Percentiles rank a stretch among this genome's conserved stretches.
Evolutionary conservation across 2,113 vertebrate species (phyloP).

Genomic region (Collichthys lucidus): DNA sequence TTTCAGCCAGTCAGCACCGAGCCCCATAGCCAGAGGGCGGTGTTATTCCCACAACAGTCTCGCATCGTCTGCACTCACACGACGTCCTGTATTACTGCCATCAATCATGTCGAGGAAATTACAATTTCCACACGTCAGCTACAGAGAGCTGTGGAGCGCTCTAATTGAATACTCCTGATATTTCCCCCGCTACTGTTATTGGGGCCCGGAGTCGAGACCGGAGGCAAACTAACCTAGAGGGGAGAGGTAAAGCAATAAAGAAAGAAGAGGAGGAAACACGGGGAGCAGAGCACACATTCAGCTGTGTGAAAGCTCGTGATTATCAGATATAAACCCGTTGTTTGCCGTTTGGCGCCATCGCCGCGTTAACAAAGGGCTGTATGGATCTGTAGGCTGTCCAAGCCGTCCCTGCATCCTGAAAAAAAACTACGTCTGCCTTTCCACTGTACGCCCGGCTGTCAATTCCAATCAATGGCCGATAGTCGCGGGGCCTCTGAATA

Average conservation of each 20-base stretch:
- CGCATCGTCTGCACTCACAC: constrained; percentile 75
- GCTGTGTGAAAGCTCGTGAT: constrained; percentile 30
- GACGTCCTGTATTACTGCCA: constrained; percentile 81
- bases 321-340: constrained; percentile 40
- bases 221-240: constrained; percentile 64
- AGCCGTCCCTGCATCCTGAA: not conserved
- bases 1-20: constrained; percentile 75
- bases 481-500: constrained; percentile 43
- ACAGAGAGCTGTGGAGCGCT: constrained; percentile 75
- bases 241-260: constrained; percentile 66
- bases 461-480: constrained; percentile 59
- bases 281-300: constrained; percentile 23
- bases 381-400: constrained; percentile 41
- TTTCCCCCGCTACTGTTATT: constrained; percentile 71
- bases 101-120: constrained; percentile 86
- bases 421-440: constrained; percentile 29
- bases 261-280: constrained; percentile 5
- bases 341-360: constrained; percentile 27
- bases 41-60: constrained; percentile 72
- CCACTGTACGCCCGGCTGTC: constrained; percentile 56
- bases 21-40: constrained; percentile 72
- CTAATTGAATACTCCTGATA: constrained; percentile 83
- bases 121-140: constrained; percentile 85
- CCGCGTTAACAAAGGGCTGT: constrained; percentile 51
- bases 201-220: constrained; percentile 59